Evolutionary conservation across 2,113 vertebrate species (phyloP).

Genomic region (Brachypteracias leptosomus): DNA sequence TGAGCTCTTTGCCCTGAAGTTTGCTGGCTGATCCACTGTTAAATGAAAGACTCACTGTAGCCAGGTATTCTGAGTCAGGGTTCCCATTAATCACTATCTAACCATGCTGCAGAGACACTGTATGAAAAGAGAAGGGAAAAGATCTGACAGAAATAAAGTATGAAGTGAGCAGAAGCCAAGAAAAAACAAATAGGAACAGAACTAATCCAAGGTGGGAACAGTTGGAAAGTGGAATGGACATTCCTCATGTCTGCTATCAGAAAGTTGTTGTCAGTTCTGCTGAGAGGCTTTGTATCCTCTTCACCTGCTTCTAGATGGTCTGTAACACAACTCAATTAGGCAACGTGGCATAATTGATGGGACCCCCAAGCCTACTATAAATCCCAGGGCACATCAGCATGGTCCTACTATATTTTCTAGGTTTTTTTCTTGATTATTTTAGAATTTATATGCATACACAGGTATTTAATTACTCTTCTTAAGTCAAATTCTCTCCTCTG

Average conservation of each 20-base stretch:
- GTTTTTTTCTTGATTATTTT: neutral
- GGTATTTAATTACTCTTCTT: neutral
- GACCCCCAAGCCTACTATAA: neutral
- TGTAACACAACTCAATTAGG: neutral
- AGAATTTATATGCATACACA: neutral
- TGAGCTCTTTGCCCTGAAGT: neutral
- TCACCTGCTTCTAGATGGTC: neutral
- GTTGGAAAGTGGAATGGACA: neutral
- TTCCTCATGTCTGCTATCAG: neutral
- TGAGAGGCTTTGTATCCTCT: neutral
- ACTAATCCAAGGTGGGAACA: neutral
- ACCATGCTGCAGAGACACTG: neutral
- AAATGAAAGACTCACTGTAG: neutral
- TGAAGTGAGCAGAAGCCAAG: neutral
- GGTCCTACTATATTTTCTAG: neutral
- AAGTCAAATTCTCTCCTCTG: neutral
- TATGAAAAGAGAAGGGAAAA: neutral
- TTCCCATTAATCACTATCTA: conserved; percentile 1
- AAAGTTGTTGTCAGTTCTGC: neutral
- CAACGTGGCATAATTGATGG: fast-evolving
- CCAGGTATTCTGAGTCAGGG: neutral
- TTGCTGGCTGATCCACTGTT: neutral
- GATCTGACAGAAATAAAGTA: neutral
- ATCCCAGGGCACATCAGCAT: neutral
- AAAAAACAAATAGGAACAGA: neutral